Percentiles rank a stretch among this genome's conserved stretches.
Evolutionary conservation across 2,797 vertebrate species (phyloP).

Genomic region (Oreochromis grahami): DNA sequence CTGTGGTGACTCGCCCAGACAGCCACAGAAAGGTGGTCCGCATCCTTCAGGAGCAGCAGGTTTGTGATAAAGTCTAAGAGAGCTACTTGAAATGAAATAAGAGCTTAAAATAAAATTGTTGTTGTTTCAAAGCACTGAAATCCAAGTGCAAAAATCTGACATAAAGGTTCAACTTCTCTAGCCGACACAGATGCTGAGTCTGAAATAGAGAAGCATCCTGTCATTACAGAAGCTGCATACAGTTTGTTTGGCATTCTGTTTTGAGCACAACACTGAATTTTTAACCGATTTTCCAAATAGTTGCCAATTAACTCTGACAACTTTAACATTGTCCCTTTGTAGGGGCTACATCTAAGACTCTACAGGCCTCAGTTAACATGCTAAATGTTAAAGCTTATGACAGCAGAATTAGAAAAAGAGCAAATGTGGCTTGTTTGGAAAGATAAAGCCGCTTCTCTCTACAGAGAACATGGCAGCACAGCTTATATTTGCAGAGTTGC

Average conservation of each 20-base stretch:
- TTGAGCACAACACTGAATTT: background rate
- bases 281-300: background rate
- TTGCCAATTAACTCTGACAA: background rate
- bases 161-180: background rate
- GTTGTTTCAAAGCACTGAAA: background rate
- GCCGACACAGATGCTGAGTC: background rate
- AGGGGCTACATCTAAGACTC: background rate
- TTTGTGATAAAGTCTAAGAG: conserved; percentile 32
- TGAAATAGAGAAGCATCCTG: background rate
- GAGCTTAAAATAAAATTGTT: background rate
- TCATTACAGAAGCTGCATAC: background rate
- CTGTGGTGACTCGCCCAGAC: conserved; percentile 82
- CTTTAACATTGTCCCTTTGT: background rate
- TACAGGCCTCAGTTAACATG: background rate
- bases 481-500: background rate
- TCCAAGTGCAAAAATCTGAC: background rate
- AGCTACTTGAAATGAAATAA: background rate
- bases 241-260: background rate
- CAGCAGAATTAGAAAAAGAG: background rate
- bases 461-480: background rate
- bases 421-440: background rate
- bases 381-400: background rate
- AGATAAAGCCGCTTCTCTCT: background rate
- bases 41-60: conserved; percentile 80
- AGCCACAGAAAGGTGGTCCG: conserved; percentile 48